Percentiles rank a stretch among this genome's conserved stretches.
Conservation (phyloP, 2,113 vertebrate species). For the Prinia subflava region DNA sequence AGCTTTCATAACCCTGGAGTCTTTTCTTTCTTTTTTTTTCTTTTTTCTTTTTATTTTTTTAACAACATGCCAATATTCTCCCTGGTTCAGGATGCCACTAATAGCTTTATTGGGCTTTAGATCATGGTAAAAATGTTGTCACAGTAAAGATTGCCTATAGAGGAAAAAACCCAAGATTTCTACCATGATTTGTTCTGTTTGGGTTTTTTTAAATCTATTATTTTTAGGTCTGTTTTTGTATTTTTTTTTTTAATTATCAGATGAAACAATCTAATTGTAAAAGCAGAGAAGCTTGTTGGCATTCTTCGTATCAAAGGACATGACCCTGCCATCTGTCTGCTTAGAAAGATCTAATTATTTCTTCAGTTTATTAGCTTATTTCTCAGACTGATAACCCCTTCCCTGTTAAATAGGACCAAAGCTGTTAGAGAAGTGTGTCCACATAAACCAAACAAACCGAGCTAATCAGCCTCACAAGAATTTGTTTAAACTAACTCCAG, state of each 20-base stretch:
- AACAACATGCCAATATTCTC: not conserved
- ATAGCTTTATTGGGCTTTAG: not conserved
- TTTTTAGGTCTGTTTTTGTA: not conserved
- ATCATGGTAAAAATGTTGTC: not conserved
- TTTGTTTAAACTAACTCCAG: not conserved
- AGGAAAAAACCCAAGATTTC: not conserved
- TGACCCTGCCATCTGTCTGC: not conserved
- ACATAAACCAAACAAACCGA: not conserved
- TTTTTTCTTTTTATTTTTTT: not conserved
- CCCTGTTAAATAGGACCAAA: not conserved
- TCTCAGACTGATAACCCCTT: not conserved
- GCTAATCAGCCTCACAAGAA: not conserved
- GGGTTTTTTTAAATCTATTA: not conserved
- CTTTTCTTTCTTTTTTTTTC: fast-evolving
- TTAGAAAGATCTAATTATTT: conserved; percentile 22
- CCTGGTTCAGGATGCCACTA: not conserved
- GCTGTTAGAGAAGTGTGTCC: not conserved
- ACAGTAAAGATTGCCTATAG: not conserved
- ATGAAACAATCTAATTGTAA: not conserved
- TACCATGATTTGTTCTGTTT: not conserved
- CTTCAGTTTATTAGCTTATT: conserved; percentile 25
- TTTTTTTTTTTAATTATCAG: not conserved
- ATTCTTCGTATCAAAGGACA: not conserved
- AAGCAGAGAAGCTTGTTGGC: not conserved
- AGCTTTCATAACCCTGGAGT: not conserved